A percentile compares a stretch with the other conserved stretches of the same genome.
Evolutionary conservation across 1,140 invertebrate species (phyloP).

Genomic region (Leptopilina boulardi): DNA sequence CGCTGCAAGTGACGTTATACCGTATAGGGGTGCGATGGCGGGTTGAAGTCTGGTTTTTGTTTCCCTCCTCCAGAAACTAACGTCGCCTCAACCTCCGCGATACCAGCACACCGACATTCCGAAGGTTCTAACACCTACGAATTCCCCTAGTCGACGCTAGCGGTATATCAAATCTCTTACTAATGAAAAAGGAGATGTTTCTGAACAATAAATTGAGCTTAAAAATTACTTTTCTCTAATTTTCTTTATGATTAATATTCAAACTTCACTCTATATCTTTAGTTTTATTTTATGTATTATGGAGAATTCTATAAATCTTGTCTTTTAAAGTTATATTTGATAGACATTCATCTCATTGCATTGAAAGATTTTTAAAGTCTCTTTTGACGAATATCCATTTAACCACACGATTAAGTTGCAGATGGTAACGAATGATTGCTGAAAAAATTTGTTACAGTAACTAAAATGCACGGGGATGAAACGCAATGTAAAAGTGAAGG

Average conservation of each 20-base stretch:
- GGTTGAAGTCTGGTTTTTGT: conserved; percentile 75
- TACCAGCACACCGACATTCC: conserved; percentile 42
- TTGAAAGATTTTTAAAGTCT: too few relatives aligned
- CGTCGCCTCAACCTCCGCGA: conserved; percentile 50
- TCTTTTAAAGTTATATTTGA: too few relatives aligned
- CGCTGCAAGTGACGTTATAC: conserved; percentile 75
- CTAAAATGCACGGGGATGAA: too few relatives aligned
- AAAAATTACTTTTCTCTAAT: not conserved
- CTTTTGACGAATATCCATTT: too few relatives aligned
- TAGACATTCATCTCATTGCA: too few relatives aligned
- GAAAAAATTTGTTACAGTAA: too few relatives aligned
- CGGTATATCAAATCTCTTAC: not conserved
- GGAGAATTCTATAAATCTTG: too few relatives aligned
- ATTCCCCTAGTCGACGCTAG: not conserved
- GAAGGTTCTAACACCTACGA: conserved; percentile 37
- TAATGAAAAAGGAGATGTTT: conserved; percentile 11
- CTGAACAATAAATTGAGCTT: not conserved
- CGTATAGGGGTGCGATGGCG: conserved; percentile 67
- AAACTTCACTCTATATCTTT: not conserved
- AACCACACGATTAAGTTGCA: too few relatives aligned
- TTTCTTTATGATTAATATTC: not conserved
- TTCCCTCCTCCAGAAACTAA: conserved; percentile 56
- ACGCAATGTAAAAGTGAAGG: too few relatives aligned
- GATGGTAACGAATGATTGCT: too few relatives aligned
- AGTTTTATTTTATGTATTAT: too few relatives aligned